Percentiles rank a stretch among this genome's conserved stretches.
Conservation (phyloP, 2,113 vertebrate genomes). For the Chamaea fasciata region DNA sequence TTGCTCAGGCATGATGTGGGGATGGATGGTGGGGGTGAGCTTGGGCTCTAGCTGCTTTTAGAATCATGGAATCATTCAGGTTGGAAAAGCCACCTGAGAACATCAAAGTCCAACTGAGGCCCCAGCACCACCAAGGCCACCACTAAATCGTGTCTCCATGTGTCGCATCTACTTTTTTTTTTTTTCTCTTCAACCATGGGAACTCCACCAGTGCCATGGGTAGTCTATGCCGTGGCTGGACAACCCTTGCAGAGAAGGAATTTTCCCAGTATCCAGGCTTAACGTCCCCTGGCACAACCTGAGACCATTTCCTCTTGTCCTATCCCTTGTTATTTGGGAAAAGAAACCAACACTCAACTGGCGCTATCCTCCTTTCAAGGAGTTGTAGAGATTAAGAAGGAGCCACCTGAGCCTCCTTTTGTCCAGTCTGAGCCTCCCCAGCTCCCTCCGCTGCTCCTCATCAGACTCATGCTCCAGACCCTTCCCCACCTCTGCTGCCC, state of each 20-base stretch:
- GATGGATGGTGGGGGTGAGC: neutral
- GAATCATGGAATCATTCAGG: neutral
- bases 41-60: neutral
- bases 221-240: neutral
- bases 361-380: neutral
- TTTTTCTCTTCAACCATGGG: neutral
- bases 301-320: neutral
- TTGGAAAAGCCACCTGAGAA: neutral
- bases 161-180: neutral
- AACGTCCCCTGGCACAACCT: neutral
- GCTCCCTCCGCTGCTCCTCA: neutral
- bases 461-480: too few species aligned
- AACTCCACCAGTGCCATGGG: neutral
- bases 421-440: neutral
- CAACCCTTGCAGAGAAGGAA: neutral
- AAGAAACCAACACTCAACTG: too few species aligned
- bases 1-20: rapidly evolving
- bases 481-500: neutral
- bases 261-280: neutral
- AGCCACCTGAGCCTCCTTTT: neutral
- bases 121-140: neutral
- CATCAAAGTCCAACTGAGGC: rapidly evolving
- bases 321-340: neutral
- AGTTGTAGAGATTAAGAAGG: neutral
- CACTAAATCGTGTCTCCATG: neutral